Percentiles rank a stretch among this genome's conserved stretches.
Conservation (phyloP, 2,888 invertebrate genomes). For the Trypoxylon attenuatum region DNA sequence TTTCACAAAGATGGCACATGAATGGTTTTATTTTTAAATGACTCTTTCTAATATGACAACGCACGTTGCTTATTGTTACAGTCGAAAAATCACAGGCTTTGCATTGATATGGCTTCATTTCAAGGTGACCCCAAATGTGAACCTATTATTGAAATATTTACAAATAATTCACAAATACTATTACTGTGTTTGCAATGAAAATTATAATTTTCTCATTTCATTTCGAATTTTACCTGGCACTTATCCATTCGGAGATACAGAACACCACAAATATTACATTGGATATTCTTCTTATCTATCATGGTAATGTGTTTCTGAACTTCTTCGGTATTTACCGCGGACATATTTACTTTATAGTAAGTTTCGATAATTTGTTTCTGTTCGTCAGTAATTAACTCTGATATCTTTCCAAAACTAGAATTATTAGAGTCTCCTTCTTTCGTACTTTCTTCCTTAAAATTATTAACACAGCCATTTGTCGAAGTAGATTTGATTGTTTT, state of each 20-base stretch:
- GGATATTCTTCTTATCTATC: slow-evolving; percentile 53
- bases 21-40: slow-evolving; percentile 68
- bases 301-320: slow-evolving; percentile 53
- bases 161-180: background rate
- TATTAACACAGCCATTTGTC: no score
- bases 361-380: slow-evolving; percentile 62
- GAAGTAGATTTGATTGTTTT: no score
- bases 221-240: slow-evolving; percentile 53
- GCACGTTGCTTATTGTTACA: slow-evolving; percentile 64
- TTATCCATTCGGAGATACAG: slow-evolving; percentile 62
- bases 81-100: slow-evolving; percentile 62
- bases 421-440: slow-evolving; percentile 23
- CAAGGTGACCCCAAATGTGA: slow-evolving; percentile 65
- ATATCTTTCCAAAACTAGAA: slow-evolving; percentile 53
- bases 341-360: slow-evolving; percentile 60
- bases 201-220: background rate
- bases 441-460: slow-evolving; percentile 9
- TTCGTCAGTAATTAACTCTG: slow-evolving; percentile 63
- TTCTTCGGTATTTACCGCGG: slow-evolving; percentile 49
- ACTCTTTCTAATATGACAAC: slow-evolving; percentile 66
- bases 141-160: slow-evolving; percentile 45
- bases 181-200: background rate
- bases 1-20: slow-evolving; percentile 59
- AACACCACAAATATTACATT: slow-evolving; percentile 58
- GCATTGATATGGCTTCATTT: slow-evolving; percentile 66